Percentiles rank a stretch among this genome's conserved stretches.
Conservation (phyloP, 2,797 vertebrate species). For the Diglossa cyanea region DNA sequence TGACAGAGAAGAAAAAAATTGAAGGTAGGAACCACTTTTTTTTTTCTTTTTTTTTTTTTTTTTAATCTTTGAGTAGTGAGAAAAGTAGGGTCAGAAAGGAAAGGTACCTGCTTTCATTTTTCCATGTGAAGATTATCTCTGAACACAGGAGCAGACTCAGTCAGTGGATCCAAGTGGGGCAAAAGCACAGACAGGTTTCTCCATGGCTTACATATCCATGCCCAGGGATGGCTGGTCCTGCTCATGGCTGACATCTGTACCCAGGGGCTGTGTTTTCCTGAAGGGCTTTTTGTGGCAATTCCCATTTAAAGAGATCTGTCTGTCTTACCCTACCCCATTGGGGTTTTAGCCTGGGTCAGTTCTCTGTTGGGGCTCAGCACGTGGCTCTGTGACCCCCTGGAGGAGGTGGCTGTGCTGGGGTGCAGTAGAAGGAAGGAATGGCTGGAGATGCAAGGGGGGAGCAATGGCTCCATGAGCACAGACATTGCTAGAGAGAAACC, state of each 20-base stretch:
- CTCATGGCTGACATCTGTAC: not conserved
- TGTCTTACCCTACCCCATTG: not conserved
- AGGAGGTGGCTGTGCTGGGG: not conserved
- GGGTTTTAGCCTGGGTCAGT: not conserved
- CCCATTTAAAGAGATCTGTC: not conserved
- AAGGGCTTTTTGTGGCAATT: not conserved
- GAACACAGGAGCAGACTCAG: not conserved
- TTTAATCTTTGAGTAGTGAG: not conserved
- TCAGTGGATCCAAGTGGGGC: accelerated
- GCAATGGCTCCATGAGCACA: not conserved
- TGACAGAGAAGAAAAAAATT: not conserved
- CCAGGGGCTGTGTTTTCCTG: not conserved
- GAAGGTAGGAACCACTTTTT: not conserved
- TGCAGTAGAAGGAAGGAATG: not conserved
- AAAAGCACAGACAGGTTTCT: not conserved
- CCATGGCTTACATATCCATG: not conserved
- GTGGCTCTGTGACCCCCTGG: not conserved
- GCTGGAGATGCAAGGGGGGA: not conserved
- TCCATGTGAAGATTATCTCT: not conserved
- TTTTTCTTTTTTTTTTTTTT: not conserved
- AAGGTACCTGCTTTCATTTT: not conserved
- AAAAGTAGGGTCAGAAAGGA: not conserved
- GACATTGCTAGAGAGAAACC: not conserved
- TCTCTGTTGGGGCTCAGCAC: not conserved
- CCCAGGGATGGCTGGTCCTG: not conserved